phyloP scores from a whole-genome alignment of 2,888 invertebrate species.

The Eupelmus urozonus region DNA sequence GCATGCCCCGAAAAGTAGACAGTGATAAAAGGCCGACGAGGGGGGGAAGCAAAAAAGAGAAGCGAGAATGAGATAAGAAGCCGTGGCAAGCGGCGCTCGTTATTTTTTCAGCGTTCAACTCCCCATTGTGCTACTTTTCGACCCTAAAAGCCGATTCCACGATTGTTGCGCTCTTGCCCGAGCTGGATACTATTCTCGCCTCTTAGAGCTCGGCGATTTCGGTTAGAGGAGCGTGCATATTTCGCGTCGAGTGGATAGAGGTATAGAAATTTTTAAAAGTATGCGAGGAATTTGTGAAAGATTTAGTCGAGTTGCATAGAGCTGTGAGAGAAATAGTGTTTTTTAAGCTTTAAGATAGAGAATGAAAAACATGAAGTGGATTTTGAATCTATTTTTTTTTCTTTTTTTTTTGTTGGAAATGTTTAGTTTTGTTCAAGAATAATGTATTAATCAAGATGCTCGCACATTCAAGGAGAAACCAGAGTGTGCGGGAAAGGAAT shows the following conservation, averaged over 20 bases:
- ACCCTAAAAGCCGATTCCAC: conserved; percentile 24
- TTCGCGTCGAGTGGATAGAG: background rate
- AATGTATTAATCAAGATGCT: too few relatives aligned
- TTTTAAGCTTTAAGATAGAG: too few relatives aligned
- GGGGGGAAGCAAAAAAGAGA: conserved; percentile 7
- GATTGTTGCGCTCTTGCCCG: background rate
- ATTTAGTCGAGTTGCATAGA: too few relatives aligned
- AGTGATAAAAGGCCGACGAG: conserved; percentile 13
- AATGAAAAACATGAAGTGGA: too few relatives aligned
- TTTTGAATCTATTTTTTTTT: too few relatives aligned
- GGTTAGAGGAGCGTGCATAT: background rate
- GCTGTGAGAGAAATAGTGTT: too few relatives aligned
- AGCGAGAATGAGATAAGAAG: conserved; percentile 25
- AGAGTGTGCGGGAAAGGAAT: too few relatives aligned
- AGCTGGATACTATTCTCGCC: background rate
- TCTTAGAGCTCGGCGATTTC: background rate
- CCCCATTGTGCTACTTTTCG: conserved; percentile 40
- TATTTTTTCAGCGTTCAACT: conserved; percentile 39
- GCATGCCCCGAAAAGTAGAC: conserved; percentile 24
- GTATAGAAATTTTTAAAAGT: too few relatives aligned
- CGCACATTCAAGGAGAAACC: too few relatives aligned
- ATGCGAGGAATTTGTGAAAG: too few relatives aligned
- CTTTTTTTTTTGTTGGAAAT: too few relatives aligned
- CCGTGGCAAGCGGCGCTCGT: conserved; percentile 47
- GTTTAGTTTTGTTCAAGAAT: too few relatives aligned